Base-by-base conservation (phyloP, 2,797 vertebrate species). In the Sciurus carolinensis region DNA sequence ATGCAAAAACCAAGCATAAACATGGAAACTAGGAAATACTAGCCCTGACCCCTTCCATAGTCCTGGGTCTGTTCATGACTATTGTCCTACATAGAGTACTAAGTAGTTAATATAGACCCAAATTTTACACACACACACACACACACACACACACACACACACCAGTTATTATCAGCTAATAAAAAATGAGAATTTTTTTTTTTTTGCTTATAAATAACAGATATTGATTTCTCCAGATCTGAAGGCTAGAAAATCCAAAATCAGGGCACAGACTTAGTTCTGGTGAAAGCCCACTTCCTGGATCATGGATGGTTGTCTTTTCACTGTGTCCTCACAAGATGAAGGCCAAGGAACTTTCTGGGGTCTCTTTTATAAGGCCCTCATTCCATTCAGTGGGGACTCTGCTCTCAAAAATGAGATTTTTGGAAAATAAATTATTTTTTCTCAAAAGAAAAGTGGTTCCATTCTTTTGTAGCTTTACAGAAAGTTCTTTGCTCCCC, bases 401-500 rank as follows among this genome's bases (percentile, higher is more conserved):
- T 52, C 50, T 52, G 13, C 12, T 52, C 50, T 52, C 50, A 52
- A 52, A 52, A 52, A 52, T 13, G 50, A 52, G 50, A 18, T 26
- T 59, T 87, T 57, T 66, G 47, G 64, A 52, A 71, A 69, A 62
- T 28, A 39, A 15, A 75, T 69, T 24, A 44, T 2, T 20, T 90
- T 85, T 54, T 26, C 3, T 86, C 8, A 90, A 90, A 90, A 90
- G 79, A 42, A 89, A 92, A 71, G 42, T 39, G 7, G 39, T 94
- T 47, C 14, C 77, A 57, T 91, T 39, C 28, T n/a, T 92, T 80
- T 92, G 66, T 2, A 39, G 30, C 54, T 90, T 92, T 76, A n/a
- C 33, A 66, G 36, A 44, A 57, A 64, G 52, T 15, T 47, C 20
- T 59, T 85, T 75, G 50, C 15, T 3, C 86, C 69, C 33, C 73